Evolutionary conservation across 2,113 vertebrate species (phyloP).

Genomic region (Amia ocellicauda): DNA sequence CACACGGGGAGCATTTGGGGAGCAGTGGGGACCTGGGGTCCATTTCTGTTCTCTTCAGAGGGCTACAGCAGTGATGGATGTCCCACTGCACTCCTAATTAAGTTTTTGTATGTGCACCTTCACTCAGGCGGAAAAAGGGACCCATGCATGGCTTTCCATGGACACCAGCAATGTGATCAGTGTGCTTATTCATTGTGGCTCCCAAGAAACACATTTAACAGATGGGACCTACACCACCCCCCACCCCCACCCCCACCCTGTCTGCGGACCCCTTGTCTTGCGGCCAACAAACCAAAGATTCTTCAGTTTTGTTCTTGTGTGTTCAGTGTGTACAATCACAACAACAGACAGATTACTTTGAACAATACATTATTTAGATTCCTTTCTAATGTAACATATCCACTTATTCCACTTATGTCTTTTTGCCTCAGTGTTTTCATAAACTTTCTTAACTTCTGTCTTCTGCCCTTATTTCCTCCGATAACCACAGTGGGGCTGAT

Average conservation of each 20-base stretch:
- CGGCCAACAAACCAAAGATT: background rate
- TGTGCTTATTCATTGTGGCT: constrained; percentile 15
- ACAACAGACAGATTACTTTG: constrained; percentile 9
- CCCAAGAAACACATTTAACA: constrained; percentile 20
- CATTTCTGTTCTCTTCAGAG: constrained; percentile 7
- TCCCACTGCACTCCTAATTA: constrained; percentile 27
- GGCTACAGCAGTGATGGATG: constrained; percentile 28
- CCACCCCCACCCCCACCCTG: too few relatives aligned
- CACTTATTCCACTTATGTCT: too few relatives aligned
- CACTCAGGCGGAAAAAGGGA: constrained; percentile 31
- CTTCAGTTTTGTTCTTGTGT: background rate
- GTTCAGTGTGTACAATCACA: background rate
- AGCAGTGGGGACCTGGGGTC: constrained; percentile 13
- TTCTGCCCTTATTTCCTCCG: too few relatives aligned
- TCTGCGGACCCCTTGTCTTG: constrained; percentile 8
- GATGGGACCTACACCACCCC: constrained; percentile 29
- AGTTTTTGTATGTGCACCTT: constrained; percentile 32
- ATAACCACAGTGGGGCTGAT: too few relatives aligned
- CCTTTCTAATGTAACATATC: too few relatives aligned
- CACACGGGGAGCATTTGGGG: constrained; percentile 8
- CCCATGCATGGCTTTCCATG: constrained; percentile 17
- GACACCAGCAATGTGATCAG: background rate
- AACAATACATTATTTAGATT: too few relatives aligned
- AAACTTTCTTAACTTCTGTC: too few relatives aligned
- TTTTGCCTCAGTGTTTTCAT: too few relatives aligned